A percentile compares a stretch with the other conserved stretches of the same genome.
Conservation (phyloP, 2,888 invertebrate species). For the Meloe dianella region DNA sequence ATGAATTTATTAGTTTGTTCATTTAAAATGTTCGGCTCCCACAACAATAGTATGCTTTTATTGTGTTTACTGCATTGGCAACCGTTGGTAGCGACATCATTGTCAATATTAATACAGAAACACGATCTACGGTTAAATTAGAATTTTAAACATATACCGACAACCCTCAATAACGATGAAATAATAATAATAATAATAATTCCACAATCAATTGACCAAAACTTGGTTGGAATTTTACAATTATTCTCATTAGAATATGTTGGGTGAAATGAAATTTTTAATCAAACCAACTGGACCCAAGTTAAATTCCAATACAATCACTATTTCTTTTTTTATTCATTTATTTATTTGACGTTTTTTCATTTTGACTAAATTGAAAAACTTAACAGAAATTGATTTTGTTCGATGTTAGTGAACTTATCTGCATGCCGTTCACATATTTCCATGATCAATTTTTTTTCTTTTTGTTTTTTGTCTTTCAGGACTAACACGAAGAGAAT, state of each 20-base stretch:
- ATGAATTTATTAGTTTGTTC: background rate
- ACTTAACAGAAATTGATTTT: background rate
- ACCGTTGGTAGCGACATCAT: conserved; percentile 4
- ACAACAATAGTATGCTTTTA: background rate
- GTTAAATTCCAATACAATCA: conserved; percentile 5
- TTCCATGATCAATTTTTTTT: background rate
- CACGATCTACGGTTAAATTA: background rate
- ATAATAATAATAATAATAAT: conserved; percentile 30
- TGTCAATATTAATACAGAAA: background rate
- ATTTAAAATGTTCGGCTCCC: background rate
- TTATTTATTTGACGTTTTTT: background rate
- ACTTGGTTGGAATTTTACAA: conserved; percentile 38
- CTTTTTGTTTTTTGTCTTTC: background rate
- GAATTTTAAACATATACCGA: background rate
- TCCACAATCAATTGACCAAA: conserved; percentile 35
- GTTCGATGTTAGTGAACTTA: background rate
- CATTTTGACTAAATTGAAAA: background rate
- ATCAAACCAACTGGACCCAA: conserved; percentile 5
- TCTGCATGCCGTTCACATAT: too few species aligned
- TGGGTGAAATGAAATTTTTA: conserved; percentile 4
- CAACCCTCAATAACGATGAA: background rate
- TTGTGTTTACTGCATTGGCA: background rate
- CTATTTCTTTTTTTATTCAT: background rate
- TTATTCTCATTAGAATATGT: conserved; percentile 18
- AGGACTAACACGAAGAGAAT: background rate